Percentiles rank a stretch among this genome's conserved stretches.
Evolutionary conservation across 2,797 vertebrate genomes (phyloP).

Genomic region (Periparus ater): DNA sequence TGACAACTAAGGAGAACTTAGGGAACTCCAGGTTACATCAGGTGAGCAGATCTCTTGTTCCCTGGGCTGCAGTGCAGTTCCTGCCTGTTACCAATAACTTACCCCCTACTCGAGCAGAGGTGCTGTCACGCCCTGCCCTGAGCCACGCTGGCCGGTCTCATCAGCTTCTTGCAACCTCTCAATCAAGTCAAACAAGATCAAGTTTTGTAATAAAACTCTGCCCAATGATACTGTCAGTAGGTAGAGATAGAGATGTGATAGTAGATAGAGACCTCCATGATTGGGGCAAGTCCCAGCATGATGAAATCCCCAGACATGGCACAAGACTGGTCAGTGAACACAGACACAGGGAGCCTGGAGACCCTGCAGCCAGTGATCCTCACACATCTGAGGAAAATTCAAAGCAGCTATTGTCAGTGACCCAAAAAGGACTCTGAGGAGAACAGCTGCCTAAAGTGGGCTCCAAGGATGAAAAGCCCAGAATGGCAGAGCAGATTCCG

Average conservation of each 20-base stretch:
- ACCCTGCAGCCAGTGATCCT: not conserved
- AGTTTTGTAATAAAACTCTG: not conserved
- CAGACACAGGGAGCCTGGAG: accelerated
- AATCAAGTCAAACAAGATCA: not conserved
- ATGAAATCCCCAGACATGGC: accelerated
- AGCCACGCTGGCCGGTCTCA: accelerated
- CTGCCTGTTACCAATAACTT: not conserved
- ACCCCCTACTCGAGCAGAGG: accelerated
- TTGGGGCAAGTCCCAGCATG: accelerated
- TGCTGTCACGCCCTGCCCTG: not conserved
- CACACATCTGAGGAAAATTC: accelerated
- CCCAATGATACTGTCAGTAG: not conserved
- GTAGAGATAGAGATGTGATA: not conserved
- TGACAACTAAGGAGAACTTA: not conserved
- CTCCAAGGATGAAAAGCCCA: not conserved
- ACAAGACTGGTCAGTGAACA: not conserved
- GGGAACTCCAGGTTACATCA: not conserved
- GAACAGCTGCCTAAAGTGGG: not conserved
- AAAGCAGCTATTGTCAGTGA: not conserved
- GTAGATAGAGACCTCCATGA: not conserved
- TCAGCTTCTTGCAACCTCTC: not conserved
- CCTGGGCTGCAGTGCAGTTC: not conserved
- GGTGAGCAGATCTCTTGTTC: not conserved
- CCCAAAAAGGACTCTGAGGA: not conserved
- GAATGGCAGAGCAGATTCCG: not conserved